A percentile compares a stretch with the other conserved stretches of the same genome.
Conservation (phyloP, 2,113 vertebrate species). For the Apteryx mantelli region DNA sequence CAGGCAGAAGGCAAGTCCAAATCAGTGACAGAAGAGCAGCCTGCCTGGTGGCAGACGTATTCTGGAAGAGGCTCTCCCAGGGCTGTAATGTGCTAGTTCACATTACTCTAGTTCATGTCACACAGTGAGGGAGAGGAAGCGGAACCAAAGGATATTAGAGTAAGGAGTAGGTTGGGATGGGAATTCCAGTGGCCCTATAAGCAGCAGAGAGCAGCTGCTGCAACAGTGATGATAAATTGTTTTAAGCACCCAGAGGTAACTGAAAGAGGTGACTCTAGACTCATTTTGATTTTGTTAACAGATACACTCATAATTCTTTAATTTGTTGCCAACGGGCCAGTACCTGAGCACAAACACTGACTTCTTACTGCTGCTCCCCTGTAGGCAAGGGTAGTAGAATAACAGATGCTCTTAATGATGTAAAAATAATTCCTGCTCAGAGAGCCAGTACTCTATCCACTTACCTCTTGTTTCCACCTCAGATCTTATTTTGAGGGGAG, state of each 20-base stretch:
- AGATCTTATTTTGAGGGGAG: neutral
- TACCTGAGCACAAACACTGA: neutral
- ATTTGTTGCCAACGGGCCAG: neutral
- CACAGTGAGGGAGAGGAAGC: neutral
- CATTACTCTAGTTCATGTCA: neutral
- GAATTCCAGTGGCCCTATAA: neutral
- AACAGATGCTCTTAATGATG: neutral
- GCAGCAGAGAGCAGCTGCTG: neutral
- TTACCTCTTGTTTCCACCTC: neutral
- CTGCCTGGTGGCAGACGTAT: neutral
- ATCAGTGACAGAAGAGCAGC: neutral
- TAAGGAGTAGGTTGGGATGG: accelerated
- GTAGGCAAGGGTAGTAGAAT: neutral
- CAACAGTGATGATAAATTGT: neutral
- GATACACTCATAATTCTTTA: neutral
- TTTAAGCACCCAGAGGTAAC: neutral
- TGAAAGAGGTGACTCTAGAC: neutral
- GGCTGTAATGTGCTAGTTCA: neutral
- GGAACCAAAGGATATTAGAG: neutral
- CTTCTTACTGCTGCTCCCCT: neutral
- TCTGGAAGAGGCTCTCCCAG: neutral
- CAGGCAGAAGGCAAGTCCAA: neutral
- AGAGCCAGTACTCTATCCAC: neutral
- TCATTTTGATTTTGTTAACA: neutral
- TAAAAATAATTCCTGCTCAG: neutral